phyloP scores from a whole-genome alignment of 2,797 vertebrate genomes.

The Macropodus opercularis region DNA sequence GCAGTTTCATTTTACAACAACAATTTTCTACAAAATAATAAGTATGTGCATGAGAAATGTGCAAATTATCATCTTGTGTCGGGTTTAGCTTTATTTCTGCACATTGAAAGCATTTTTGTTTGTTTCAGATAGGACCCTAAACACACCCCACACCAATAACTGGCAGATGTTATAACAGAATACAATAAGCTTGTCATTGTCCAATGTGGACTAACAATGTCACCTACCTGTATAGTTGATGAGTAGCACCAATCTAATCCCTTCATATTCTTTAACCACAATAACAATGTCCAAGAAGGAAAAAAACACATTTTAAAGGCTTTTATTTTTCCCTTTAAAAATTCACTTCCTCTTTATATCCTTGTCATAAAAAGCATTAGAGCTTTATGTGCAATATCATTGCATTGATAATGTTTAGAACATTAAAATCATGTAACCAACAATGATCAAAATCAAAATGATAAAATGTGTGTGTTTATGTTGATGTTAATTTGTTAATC shows the following conservation, averaged over 20 bases:
- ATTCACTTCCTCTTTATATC: constrained; percentile 67
- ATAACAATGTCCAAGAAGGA: background rate
- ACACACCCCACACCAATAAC: background rate
- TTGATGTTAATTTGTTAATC: constrained; percentile 58
- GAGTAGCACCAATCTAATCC: background rate
- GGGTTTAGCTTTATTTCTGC: background rate
- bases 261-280: background rate
- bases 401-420: constrained; percentile 69
- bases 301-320: constrained; percentile 65
- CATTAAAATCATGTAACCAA: constrained; percentile 69
- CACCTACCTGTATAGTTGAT: background rate
- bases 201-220: background rate
- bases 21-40: no score
- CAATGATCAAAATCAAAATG: constrained; percentile 50
- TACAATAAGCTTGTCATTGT: background rate
- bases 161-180: background rate
- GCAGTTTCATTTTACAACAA: no score
- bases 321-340: constrained; percentile 83
- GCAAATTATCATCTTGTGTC: no score
- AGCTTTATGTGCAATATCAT: constrained; percentile 78
- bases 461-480: constrained; percentile 37
- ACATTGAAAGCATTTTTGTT: background rate
- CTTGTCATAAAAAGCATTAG: constrained; percentile 69
- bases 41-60: no score
- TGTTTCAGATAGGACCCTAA: no score